These are phyloP conservation scores for Eristalinus aeneus DNA, from an alignment of 2,888 invertebrate genomes.

Conservation along the genomic window DNA sequence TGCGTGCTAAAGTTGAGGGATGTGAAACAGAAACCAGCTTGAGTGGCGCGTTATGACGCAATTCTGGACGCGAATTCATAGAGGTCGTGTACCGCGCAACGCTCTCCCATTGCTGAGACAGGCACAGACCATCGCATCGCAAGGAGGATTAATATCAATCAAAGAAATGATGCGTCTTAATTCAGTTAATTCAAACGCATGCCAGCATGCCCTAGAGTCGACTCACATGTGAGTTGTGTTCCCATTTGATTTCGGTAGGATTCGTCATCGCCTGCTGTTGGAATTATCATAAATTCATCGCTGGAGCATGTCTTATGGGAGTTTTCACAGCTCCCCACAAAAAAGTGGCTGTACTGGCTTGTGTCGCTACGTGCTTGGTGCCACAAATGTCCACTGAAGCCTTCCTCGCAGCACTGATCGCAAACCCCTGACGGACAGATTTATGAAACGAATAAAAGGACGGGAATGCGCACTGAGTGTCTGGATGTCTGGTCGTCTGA, in stretches of 20 bases:
- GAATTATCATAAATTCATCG: constrained; percentile 44
- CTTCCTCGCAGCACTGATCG: neutral
- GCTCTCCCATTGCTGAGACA: neutral
- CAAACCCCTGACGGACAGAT: neutral
- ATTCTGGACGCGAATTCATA: constrained; percentile 25
- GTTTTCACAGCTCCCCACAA: constrained; percentile 10
- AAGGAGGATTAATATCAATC: constrained; percentile 57
- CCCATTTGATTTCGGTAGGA: constrained; percentile 11
- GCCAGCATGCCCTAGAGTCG: constrained; percentile 1
- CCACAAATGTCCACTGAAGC: neutral
- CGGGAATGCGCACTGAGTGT: neutral
- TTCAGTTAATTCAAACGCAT: constrained; percentile 44
- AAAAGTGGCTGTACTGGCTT: neutral
- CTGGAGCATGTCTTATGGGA: constrained; percentile 15
- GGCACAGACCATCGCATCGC: neutral
- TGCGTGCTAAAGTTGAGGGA: neutral
- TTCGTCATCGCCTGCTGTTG: constrained; percentile 25
- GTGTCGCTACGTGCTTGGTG: constrained; percentile 25
- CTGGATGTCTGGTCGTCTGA: neutral
- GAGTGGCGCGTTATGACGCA: constrained; percentile 28
- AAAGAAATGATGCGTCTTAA: constrained; percentile 49
- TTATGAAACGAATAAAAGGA: constrained; percentile 3
- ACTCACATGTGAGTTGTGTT: constrained; percentile 21
- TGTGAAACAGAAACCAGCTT: neutral
- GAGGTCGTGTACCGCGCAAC: constrained; percentile 4